A percentile compares a stretch with the other conserved stretches of the same genome.
Evolutionary conservation across 2,888 invertebrate genomes (phyloP).

Genomic region (Heliconius aoede): DNA sequence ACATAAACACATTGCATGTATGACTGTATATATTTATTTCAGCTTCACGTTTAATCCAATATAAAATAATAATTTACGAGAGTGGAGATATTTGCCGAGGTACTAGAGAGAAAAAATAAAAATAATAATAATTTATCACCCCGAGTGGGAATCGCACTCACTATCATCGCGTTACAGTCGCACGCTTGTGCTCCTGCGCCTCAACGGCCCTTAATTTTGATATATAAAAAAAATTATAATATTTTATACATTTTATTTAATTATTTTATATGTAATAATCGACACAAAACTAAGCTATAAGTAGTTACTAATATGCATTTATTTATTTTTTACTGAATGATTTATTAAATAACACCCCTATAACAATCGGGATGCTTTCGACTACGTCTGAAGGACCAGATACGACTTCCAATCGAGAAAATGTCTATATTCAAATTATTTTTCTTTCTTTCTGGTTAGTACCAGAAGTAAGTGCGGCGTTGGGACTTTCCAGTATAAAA

Average conservation of each 20-base stretch:
- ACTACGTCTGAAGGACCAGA: not conserved
- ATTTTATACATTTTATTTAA: too few species aligned
- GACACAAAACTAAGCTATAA: not conserved
- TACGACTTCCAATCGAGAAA: not conserved
- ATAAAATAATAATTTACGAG: too few species aligned
- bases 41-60: too few species aligned
- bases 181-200: too few species aligned
- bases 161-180: too few species aligned
- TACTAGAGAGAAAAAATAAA: too few species aligned
- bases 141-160: too few species aligned
- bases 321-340: not conserved
- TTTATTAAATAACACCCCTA: not conserved
- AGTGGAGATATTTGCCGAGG: too few species aligned
- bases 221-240: too few species aligned
- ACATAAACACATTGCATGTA: not conserved
- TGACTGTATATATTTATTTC: not conserved
- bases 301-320: not conserved
- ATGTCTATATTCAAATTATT: not conserved
- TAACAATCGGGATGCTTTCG: too few species aligned
- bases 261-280: not conserved
- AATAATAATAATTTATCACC: too few species aligned
- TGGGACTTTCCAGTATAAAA: not conserved
- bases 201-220: too few species aligned
- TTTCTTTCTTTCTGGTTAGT: not conserved
- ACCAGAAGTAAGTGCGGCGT: not conserved